A percentile compares a stretch with the other conserved stretches of the same genome.
phyloP scores from a whole-genome alignment of 1,140 invertebrate genomes.

The Caenorhabditis briggsae region DNA sequence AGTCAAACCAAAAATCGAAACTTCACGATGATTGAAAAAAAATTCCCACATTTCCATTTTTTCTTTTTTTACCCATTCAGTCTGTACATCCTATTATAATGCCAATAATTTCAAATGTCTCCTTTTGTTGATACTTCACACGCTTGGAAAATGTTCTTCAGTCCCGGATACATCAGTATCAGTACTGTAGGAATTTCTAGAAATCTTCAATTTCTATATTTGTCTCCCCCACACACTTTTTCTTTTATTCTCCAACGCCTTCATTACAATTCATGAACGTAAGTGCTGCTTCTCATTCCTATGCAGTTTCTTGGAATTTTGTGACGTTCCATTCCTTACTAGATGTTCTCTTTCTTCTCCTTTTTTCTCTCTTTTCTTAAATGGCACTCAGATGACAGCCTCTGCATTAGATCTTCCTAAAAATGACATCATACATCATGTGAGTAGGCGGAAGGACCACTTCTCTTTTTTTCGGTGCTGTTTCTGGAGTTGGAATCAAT shows the following conservation, averaged over 20 bases:
- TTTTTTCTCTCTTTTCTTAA: neutral
- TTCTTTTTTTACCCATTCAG: too few relatives aligned
- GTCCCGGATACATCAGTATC: too few relatives aligned
- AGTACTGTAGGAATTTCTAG: too few relatives aligned
- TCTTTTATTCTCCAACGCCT: neutral
- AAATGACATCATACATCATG: slow-evolving; percentile 52
- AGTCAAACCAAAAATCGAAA: too few relatives aligned
- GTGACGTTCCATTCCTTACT: slow-evolving; percentile 34
- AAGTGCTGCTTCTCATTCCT: slow-evolving; percentile 29
- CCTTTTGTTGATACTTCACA: too few relatives aligned
- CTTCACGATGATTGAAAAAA: too few relatives aligned
- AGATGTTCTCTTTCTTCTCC: slow-evolving; percentile 4
- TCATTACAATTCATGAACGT: slow-evolving; percentile 14
- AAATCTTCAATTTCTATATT: too few relatives aligned
- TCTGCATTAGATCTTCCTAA: slow-evolving; percentile 46
- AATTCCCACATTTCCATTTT: too few relatives aligned
- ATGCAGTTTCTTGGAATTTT: neutral
- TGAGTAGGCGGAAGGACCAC: slow-evolving; percentile 53
- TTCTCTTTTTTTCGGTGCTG: slow-evolving; percentile 27
- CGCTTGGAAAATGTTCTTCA: too few relatives aligned
- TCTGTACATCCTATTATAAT: too few relatives aligned
- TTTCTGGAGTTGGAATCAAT: slow-evolving; percentile 38
- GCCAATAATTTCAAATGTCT: too few relatives aligned
- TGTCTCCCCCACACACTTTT: neutral
- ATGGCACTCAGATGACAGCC: slow-evolving; percentile 49